Base-by-base conservation (phyloP, 2,888 invertebrate species). In the Acronicta aceris region DNA sequence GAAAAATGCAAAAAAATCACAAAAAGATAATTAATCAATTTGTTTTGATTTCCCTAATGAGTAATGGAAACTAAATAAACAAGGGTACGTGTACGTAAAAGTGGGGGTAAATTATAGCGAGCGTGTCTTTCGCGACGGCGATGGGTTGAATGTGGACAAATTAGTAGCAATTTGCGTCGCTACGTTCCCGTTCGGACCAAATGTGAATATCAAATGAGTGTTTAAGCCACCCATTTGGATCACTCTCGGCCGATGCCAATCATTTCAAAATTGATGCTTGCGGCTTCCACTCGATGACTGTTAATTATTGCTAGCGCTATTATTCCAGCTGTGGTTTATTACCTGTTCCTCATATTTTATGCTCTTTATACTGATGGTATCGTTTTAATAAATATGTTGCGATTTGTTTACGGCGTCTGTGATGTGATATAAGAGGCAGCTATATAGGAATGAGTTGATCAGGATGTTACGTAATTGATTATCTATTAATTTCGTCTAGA, bases 171-270 rank as follows among this genome's bases (percentile, higher is more conserved):
- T 92, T 91, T 90, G 87, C 79, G 69, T 85, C 80, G 78, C 81
- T 79, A 74, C 83, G 83, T 79, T 85, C 78, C 77, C 87, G 82
- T 84, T 79, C 83, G 82, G 67, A 87, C 84, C 87, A 85, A 91
- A 92, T 89, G 90, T 91, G 92, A 93, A 93, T 93, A 92, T 91
- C 85, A 89, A 91, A 92, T 92, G 91, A 92, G 89, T 89, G 81
- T 91, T 92, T 90, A 91, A 91, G 88, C 90, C 83, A 84, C 85
- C 86, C 87, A 90, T 91, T 92, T 88, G 89, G 89, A 93, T 92
- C 89, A 90, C 90, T 88, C 89, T 87, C 88, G 81, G 81, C 82
- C 79, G 82, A 84, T 85, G 88, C 87, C 90, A 88, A 91, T 92
- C 88, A 91, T 89, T 89, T 87, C 85, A 82, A 90, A 89, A 91